These are phyloP conservation scores for Brienomyrus brachyistius DNA, from an alignment of 2,113 vertebrate genomes.

Conservation along the genomic window DNA sequence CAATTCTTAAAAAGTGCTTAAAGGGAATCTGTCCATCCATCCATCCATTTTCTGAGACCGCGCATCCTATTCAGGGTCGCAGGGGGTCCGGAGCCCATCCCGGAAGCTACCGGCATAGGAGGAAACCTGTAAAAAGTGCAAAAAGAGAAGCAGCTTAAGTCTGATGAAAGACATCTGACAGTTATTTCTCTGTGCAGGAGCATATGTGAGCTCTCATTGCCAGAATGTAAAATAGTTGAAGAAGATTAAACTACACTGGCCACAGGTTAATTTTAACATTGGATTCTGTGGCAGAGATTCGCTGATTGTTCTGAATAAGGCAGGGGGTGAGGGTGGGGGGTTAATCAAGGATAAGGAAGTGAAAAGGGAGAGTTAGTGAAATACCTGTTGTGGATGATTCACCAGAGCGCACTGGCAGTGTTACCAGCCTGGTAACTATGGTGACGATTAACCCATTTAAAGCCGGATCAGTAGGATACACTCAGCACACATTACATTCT, in stretches of 20 bases:
- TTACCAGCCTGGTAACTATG: constrained; percentile 2
- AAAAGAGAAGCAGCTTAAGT: neutral
- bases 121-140: neutral
- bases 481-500: neutral
- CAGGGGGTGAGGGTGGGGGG: neutral
- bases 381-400: neutral
- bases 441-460: neutral
- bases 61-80: no score
- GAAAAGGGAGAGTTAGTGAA: neutral
- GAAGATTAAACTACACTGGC: neutral
- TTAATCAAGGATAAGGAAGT: neutral
- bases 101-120: no score
- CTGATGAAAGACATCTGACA: neutral
- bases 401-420: neutral
- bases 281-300: neutral
- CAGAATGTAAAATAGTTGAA: neutral
- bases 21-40: neutral
- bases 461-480: neutral
- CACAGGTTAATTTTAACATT: neutral
- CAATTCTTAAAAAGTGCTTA: neutral
- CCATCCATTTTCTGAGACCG: no score
- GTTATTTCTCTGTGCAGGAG: neutral
- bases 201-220: neutral
- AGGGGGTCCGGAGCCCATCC: no score
- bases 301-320: neutral